Base-by-base conservation (phyloP, 2,113 vertebrate genomes). In the Sminthopsis crassicaudata region DNA sequence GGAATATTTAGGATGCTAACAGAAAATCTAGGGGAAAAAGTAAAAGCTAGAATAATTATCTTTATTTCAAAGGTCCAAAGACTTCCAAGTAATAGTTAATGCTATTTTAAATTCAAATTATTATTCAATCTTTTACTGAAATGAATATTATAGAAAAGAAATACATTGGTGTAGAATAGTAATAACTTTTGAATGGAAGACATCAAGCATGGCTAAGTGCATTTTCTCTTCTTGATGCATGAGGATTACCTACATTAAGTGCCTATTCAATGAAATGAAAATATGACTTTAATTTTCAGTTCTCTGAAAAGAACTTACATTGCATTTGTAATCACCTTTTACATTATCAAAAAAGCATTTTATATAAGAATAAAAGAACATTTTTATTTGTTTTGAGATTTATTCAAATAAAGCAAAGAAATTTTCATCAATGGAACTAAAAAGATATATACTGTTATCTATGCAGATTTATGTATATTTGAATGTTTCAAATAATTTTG, bases 151-250 rank as follows among this genome's bases (percentile, higher is more conserved):
- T 90, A 90, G 89, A 90, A 84, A 90, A 90, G 46, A 50, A 90
- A 90, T 46, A 90, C 89, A 90, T 90, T 30, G 19, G 46, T 30
- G 2, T 48, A 12, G 24, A 50, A 46, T 27, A 27, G 48, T 50
- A 90, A 90, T 90, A 46, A 90, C 27, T 90, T 46, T 51, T 90
- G 46, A 90, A 51, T 90, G 89, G 48, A 90, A 50, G 46, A 48
- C 46, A 90, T 90, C 89, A 90, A 51, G 89, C 89, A 90, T 30
- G 48, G 48, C 48, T 90, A 90, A 90, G 89, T 46, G 25, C 48
- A 50, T 90, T 90, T 90, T 90, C 89, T 90, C 46, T 27, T 90
- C 25, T 90, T 90, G 89, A 90, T 90, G 46, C 89, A 90, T 90
- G 89, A 90, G 89, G 27, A 90, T 90, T 90, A 51, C 10, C 67